These are phyloP conservation scores for Odontocerum albicorne DNA, from an alignment of 2,888 invertebrate species.

Conservation along the genomic window DNA sequence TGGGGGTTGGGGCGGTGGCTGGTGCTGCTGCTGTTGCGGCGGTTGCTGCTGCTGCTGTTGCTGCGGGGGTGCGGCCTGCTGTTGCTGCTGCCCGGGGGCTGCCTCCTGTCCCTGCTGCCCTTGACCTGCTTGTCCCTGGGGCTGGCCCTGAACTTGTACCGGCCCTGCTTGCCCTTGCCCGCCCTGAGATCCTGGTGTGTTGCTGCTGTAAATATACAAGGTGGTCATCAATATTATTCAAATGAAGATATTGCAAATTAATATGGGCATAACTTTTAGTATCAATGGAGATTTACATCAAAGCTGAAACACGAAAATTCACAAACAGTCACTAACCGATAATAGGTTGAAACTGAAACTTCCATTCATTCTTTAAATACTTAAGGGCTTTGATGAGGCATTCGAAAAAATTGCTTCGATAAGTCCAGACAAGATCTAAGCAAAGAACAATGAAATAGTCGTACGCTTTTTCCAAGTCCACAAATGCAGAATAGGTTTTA, in stretches of 20 bases:
- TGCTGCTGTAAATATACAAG: not conserved
- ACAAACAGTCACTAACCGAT: no score
- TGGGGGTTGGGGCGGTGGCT: conserved; percentile 43
- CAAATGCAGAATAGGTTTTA: no score
- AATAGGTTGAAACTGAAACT: no score
- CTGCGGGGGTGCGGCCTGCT: conserved; percentile 22
- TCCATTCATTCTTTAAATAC: no score
- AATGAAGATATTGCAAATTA: not conserved
- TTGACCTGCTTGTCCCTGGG: not conserved
- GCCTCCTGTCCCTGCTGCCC: not conserved
- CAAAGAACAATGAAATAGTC: no score
- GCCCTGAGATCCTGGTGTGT: not conserved
- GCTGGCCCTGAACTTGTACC: conserved; percentile 27
- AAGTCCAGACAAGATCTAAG: no score
- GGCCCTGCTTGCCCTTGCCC: not conserved
- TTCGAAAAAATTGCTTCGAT: no score
- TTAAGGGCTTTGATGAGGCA: no score
- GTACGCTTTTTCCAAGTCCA: no score
- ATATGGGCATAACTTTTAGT: no score
- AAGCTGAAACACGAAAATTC: no score
- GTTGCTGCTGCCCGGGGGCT: conserved; percentile 26
- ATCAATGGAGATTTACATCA: not conserved
- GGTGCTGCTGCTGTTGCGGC: conserved; percentile 12
- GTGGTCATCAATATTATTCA: not conserved
- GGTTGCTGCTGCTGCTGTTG: conserved; percentile 4